These are phyloP conservation scores for fruit fly (Drosophila melanogaster) DNA, from an alignment of 1,140 invertebrate species.

Conservation along the genomic window DNA sequence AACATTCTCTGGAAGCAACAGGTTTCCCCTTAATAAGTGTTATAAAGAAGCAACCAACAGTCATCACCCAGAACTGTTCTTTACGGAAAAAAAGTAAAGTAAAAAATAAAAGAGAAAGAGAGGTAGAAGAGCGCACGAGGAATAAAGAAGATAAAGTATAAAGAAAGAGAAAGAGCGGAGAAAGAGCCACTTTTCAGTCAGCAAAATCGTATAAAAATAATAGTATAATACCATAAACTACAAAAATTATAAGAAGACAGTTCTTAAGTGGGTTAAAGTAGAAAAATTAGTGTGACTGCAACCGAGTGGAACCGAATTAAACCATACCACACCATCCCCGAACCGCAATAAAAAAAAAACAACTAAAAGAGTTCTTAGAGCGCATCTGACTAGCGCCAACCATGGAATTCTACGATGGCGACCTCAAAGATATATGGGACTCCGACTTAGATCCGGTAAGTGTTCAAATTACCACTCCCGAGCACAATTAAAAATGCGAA, in stretches of 20 bases:
- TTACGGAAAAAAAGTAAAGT: conserved; percentile 17
- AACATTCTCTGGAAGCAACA: conserved; percentile 83
- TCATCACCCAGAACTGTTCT: conserved; percentile 67
- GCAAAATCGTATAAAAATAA: conserved; percentile 42
- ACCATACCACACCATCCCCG: conserved; percentile 21
- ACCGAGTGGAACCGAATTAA: conserved; percentile 68
- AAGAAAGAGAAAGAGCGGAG: conserved; percentile 13
- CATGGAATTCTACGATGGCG: conserved; percentile 90
- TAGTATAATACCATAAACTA: conserved; percentile 28
- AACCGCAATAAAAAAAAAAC: conserved; percentile 11
- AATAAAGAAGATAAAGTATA: conserved; percentile 32
- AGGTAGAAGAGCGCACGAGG: conserved; percentile 36
- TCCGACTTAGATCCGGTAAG: conserved; percentile 91
- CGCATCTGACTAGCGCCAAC: conserved; percentile 44
- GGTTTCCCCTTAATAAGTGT: conserved; percentile 79
- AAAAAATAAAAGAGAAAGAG: conserved; percentile 17
- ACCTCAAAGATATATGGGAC: conserved; percentile 91
- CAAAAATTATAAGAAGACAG: conserved; percentile 32
- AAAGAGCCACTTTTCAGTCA: conserved; percentile 6
- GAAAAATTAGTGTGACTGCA: conserved; percentile 69
- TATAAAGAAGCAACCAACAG: conserved; percentile 60
- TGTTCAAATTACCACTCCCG: conserved; percentile 50
- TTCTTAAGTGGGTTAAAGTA: conserved; percentile 53
- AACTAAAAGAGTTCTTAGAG: conserved; percentile 62
- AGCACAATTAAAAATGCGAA: conserved; percentile 9